Evolutionary conservation across 2,888 invertebrate species (phyloP).

Genomic region (Copidosoma aretas): DNA sequence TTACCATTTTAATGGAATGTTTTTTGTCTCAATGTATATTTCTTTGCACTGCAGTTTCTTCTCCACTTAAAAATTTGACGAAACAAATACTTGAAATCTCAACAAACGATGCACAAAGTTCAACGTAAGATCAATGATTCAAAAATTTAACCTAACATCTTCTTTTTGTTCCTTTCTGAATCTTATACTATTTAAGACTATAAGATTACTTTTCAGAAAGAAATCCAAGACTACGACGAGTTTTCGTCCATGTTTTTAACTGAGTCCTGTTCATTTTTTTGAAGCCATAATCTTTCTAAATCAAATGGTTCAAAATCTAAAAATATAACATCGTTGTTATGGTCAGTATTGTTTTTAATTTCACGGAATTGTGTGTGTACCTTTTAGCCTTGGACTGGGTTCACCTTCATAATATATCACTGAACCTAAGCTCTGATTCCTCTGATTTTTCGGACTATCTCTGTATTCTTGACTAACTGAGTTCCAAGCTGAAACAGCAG

Average conservation of each 20-base stretch:
- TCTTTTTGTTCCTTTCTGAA: constrained; percentile 46
- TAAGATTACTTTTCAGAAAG: constrained; percentile 53
- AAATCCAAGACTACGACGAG: constrained; percentile 59
- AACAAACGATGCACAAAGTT: constrained; percentile 29
- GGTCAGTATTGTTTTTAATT: constrained; percentile 12
- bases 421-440: constrained; percentile 63
- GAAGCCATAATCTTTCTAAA: constrained; percentile 79
- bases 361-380: constrained; percentile 44
- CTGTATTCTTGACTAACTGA: constrained; percentile 65
- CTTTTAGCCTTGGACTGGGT: constrained; percentile 59
- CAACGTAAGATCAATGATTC: constrained; percentile 24
- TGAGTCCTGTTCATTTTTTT: constrained; percentile 68
- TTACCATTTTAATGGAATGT: constrained; percentile 36
- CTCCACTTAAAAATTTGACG: constrained; percentile 29
- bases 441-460: constrained; percentile 62
- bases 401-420: constrained; percentile 71
- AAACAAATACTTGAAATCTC: constrained; percentile 20
- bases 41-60: constrained; percentile 23
- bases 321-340: constrained; percentile 20
- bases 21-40: constrained; percentile 12
- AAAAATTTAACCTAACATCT: constrained; percentile 29
- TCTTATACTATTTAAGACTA: constrained; percentile 59
- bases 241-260: constrained; percentile 64
- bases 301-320: constrained; percentile 80
- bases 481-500: constrained; percentile 59